These are phyloP conservation scores for Lontra canadensis DNA, from an alignment of 2,113 vertebrate species.

Conservation along the genomic window DNA sequence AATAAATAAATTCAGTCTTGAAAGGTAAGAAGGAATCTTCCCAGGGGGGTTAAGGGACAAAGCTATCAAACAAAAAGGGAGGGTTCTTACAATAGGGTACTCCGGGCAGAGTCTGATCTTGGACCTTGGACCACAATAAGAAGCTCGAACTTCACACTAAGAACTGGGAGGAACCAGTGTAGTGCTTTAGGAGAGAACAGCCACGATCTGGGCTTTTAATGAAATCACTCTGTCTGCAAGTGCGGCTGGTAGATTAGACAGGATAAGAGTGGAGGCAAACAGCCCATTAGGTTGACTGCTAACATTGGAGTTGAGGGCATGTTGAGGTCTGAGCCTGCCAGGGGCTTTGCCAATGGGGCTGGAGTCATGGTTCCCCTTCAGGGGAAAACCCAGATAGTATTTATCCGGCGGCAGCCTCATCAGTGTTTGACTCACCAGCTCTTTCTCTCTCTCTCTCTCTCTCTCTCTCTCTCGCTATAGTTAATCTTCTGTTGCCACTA, in stretches of 20 bases:
- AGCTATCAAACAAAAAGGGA: background rate
- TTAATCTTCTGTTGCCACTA: conserved; percentile 89
- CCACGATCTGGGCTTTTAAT: background rate
- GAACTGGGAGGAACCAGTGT: background rate
- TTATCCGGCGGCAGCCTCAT: background rate
- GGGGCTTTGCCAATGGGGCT: rapidly evolving
- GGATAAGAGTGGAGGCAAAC: background rate
- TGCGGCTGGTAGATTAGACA: background rate
- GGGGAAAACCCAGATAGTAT: background rate
- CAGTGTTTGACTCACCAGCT: background rate
- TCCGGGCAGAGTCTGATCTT: background rate
- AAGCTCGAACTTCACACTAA: background rate
- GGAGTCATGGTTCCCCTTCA: background rate
- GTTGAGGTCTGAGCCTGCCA: background rate
- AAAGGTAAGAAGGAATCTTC: background rate
- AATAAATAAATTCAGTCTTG: background rate
- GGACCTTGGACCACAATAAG: background rate
- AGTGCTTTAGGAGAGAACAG: background rate
- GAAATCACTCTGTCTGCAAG: background rate
- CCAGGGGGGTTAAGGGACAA: background rate
- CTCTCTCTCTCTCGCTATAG: conserved; percentile 71
- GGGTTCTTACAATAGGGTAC: background rate
- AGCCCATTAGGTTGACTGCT: background rate
- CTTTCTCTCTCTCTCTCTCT: background rate
- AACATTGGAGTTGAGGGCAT: background rate